phyloP scores from a whole-genome alignment of 2,797 vertebrate genomes.

The Rhinatrema bivittatum region DNA sequence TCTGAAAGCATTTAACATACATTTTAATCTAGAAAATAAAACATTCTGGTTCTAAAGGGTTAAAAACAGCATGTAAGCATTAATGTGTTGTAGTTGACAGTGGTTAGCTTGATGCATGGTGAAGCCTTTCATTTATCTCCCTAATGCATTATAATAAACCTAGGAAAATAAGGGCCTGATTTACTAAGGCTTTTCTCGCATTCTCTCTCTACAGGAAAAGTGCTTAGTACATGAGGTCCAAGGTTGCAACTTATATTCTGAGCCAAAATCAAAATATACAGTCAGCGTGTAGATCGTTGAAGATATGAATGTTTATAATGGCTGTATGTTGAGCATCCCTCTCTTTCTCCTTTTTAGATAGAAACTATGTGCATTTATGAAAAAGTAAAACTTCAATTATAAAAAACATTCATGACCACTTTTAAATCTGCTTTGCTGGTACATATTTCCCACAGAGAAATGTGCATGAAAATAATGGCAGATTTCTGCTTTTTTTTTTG shows the following conservation, averaged over 20 bases:
- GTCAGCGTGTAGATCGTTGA: conserved; percentile 16
- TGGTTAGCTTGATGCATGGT: conserved; percentile 62
- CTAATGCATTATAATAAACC: conserved; percentile 28
- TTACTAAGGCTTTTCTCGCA: too few species aligned
- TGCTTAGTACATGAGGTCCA: conserved; percentile 26
- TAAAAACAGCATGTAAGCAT: conserved; percentile 68
- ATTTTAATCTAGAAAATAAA: conserved; percentile 1
- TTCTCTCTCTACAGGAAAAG: too few species aligned
- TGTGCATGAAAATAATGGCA: not conserved
- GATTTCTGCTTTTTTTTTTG: not conserved
- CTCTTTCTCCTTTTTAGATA: too few species aligned
- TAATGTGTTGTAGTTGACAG: conserved; percentile 57
- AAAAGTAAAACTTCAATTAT: conserved; percentile 13
- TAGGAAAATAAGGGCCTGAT: too few species aligned
- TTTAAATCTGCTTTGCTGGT: conserved; percentile 3
- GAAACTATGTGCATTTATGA: too few species aligned
- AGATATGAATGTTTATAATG: not conserved
- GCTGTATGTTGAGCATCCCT: conserved; percentile 16
- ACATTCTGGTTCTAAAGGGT: conserved; percentile 63
- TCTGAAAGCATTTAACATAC: not conserved
- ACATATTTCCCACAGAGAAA: conserved; percentile 3
- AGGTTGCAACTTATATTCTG: conserved; percentile 11
- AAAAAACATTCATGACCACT: not conserved
- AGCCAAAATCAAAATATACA: conserved; percentile 11
- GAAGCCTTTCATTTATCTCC: conserved; percentile 51